Conservation (phyloP, 1,140 invertebrate genomes). For the Aethina tumida region DNA sequence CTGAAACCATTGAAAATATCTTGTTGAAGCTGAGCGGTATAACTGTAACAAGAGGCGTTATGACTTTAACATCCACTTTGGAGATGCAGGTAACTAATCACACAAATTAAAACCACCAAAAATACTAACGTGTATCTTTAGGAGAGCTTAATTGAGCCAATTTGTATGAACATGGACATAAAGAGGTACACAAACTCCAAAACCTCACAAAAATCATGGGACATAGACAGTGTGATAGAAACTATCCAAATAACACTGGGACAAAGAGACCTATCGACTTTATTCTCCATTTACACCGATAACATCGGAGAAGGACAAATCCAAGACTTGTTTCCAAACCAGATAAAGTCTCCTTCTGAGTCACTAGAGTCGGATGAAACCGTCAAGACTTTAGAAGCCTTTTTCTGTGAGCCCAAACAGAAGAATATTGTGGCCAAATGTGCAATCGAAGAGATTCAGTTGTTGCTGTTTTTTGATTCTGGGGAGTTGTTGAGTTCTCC, state of each 20-base stretch:
- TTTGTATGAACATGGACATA: conserved; percentile 60
- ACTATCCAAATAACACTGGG: conserved; percentile 56
- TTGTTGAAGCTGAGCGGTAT: conserved; percentile 56
- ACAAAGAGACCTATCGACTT: conserved; percentile 58
- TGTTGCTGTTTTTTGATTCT: conserved; percentile 62
- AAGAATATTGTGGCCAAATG: conserved; percentile 49
- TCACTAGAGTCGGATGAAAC: conserved; percentile 43
- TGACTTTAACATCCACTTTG: conserved; percentile 56
- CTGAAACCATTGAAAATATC: conserved; percentile 54
- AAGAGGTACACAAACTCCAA: conserved; percentile 50
- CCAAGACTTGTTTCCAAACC: conserved; percentile 30
- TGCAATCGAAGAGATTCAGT: conserved; percentile 49
- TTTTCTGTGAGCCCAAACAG: conserved; percentile 56
- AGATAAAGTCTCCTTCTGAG: conserved; percentile 13
- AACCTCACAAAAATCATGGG: conserved; percentile 42
- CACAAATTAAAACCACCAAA: conserved; percentile 4
- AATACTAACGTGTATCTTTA: conserved; percentile 23
- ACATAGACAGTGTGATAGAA: conserved; percentile 58
- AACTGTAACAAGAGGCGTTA: conserved; percentile 59
- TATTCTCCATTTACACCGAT: conserved; percentile 59
- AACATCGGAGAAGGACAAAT: conserved; percentile 38
- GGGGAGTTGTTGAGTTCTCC: conserved; percentile 67
- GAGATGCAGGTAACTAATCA: conserved; percentile 51
- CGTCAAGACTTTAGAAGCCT: conserved; percentile 61
- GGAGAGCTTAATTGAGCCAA: conserved; percentile 68